Evolutionary conservation across 2,888 invertebrate genomes (phyloP).

Genomic region (Trichacis sp.): DNA sequence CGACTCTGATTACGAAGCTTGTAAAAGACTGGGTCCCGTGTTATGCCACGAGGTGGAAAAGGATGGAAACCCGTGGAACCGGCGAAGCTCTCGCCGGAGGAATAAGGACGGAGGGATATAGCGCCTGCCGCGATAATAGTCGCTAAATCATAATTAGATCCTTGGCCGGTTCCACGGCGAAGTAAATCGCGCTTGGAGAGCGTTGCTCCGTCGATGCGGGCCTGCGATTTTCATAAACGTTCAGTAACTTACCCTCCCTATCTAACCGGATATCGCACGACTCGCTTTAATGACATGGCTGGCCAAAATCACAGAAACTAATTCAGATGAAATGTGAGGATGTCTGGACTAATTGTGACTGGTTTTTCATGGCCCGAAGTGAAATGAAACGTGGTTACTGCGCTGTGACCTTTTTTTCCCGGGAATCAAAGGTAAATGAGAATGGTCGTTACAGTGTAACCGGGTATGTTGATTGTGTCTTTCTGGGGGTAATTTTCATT

Average conservation of each 20-base stretch:
- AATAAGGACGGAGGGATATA: constrained; percentile 20
- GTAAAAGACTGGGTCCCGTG: constrained; percentile 48
- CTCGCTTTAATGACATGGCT: neutral
- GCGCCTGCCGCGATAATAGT: constrained; percentile 38
- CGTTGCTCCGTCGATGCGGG: constrained; percentile 4
- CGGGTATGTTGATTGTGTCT: no score
- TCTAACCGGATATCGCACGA: neutral
- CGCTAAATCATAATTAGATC: constrained; percentile 51
- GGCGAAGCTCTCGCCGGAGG: constrained; percentile 6
- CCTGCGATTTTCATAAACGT: neutral
- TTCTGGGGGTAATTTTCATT: no score
- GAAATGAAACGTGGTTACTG: no score
- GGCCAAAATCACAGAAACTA: neutral
- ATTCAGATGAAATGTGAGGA: no score
- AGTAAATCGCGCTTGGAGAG: constrained; percentile 4
- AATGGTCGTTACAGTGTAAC: no score
- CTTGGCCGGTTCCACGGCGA: constrained; percentile 13
- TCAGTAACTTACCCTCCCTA: neutral
- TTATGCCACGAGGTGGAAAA: constrained; percentile 29
- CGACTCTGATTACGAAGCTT: constrained; percentile 56
- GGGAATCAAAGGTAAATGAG: no score
- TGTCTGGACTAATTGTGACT: no score
- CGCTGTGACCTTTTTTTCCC: no score
- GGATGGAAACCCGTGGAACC: constrained; percentile 16
- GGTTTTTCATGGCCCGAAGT: no score